Evolutionary conservation across 1,140 invertebrate species (phyloP).

Genomic region (Apocrypta bakeri): DNA sequence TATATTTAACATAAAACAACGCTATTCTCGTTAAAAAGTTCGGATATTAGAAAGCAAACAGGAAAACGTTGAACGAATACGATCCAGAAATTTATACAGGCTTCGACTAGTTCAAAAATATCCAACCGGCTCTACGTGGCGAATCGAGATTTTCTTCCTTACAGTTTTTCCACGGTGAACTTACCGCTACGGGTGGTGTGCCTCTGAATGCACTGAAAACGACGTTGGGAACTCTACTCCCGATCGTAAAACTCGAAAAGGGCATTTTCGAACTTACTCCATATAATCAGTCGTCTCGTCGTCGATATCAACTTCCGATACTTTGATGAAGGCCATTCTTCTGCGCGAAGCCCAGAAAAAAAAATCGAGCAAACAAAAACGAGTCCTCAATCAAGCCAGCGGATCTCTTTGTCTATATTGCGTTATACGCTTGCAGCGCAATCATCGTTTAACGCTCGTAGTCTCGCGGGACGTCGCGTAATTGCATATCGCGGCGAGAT

Average conservation of each 20-base stretch:
- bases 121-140: background rate
- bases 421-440: background rate
- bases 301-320: background rate
- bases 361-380: background rate
- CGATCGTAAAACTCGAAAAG: background rate
- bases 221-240: too few species aligned
- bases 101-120: background rate
- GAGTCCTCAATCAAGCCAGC: background rate
- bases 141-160: background rate
- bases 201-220: too few species aligned
- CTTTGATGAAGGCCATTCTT: background rate
- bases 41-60: too few species aligned
- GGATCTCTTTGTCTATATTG: background rate
- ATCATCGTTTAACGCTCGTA: slow-evolving; percentile 11
- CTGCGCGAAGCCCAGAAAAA: background rate
- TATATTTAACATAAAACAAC: too few species aligned
- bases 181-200: too few species aligned
- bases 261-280: too few species aligned
- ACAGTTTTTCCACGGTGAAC: too few species aligned
- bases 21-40: too few species aligned
- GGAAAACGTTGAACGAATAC: too few species aligned
- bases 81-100: background rate
- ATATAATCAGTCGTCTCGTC: background rate
- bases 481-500: slow-evolving; percentile 33
- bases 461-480: slow-evolving; percentile 12